These are phyloP conservation scores for Enteromius afrohamiltoni DNA, from an alignment of 2,797 vertebrate species.

Conservation along the genomic window DNA sequence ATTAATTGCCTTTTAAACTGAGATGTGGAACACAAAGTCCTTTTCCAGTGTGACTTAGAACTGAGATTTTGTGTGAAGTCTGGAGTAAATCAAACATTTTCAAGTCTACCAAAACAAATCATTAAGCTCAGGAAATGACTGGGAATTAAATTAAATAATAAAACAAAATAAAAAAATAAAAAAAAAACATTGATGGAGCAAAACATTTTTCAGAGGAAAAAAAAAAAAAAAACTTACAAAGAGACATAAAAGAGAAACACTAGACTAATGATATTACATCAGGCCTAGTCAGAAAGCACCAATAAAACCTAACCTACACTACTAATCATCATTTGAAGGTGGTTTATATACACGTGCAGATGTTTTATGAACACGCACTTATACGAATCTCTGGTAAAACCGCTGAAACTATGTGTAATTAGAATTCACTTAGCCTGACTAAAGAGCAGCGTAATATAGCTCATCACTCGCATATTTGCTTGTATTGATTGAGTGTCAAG, in stretches of 20 bases:
- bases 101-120: conserved; percentile 36
- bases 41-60: conserved; percentile 29
- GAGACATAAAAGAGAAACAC: conserved; percentile 52
- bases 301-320: conserved; percentile 5
- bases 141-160: conserved; percentile 24
- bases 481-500: conserved; percentile 25
- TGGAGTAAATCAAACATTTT: conserved; percentile 50
- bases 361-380: not conserved
- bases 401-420: not conserved
- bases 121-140: conserved; percentile 43
- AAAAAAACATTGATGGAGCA: conserved; percentile 39
- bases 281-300: not conserved
- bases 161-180: not conserved
- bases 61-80: conserved; percentile 54
- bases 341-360: not conserved
- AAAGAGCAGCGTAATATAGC: conserved; percentile 21
- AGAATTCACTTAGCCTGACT: conserved; percentile 26
- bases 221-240: conserved; percentile 23
- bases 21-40: conserved; percentile 49
- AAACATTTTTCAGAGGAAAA: conserved; percentile 45
- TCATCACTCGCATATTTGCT: conserved; percentile 30
- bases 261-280: conserved; percentile 14
- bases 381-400: not conserved
- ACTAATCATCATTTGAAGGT: conserved; percentile 16
- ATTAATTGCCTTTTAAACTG: conserved; percentile 58